A percentile compares a stretch with the other conserved stretches of the same genome.
Evolutionary conservation across 2,113 vertebrate species (phyloP).

Genomic region (Phaethornis superciliosus): DNA sequence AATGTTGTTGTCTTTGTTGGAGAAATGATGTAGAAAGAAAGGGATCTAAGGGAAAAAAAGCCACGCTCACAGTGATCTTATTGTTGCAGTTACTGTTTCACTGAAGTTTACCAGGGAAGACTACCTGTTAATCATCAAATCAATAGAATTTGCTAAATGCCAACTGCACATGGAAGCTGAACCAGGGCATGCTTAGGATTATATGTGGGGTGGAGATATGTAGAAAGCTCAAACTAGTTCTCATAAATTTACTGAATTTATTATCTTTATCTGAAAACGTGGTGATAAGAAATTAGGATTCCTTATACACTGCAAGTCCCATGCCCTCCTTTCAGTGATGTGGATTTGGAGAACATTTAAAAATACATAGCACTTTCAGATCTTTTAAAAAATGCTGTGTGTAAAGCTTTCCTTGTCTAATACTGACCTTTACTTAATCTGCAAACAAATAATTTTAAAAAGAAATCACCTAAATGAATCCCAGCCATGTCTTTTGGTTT

Average conservation of each 20-base stretch:
- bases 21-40: neutral
- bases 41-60: neutral
- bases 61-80: neutral
- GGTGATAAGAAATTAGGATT: neutral
- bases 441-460: neutral
- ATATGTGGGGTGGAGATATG: neutral
- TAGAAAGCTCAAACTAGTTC: neutral
- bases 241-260: neutral
- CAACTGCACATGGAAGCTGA: neutral
- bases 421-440: neutral
- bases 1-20: neutral
- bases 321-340: neutral
- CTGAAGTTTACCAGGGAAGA: neutral
- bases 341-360: neutral
- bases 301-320: neutral
- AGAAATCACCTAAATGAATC: neutral
- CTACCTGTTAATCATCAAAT: neutral
- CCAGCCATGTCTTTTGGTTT: neutral
- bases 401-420: neutral
- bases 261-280: neutral
- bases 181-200: neutral
- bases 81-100: neutral
- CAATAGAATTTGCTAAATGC: neutral
- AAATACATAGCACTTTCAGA: neutral
- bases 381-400: neutral